Conservation (phyloP, 2,797 vertebrate genomes). For the Thripadectes ignobilis region DNA sequence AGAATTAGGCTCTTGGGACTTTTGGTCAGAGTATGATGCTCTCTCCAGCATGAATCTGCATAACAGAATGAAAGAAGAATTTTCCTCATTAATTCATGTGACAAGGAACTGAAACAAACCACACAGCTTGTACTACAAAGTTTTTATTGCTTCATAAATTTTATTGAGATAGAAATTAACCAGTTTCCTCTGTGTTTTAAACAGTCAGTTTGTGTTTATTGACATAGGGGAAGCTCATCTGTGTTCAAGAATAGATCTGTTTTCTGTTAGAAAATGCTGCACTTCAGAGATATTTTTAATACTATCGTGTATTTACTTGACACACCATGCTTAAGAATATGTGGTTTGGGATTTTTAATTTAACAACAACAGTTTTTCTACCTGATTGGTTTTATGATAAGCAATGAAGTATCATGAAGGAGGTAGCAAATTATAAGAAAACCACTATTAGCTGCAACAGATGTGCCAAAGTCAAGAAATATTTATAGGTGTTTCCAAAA, state of each 20-base stretch:
- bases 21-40: neutral
- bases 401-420: neutral
- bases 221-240: slow-evolving; percentile 4
- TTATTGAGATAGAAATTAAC: slow-evolving; percentile 58
- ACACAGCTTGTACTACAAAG: slow-evolving; percentile 19
- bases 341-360: slow-evolving; percentile 10
- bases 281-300: slow-evolving; percentile 8
- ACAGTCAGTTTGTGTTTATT: slow-evolving; percentile 16
- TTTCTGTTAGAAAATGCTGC: slow-evolving; percentile 18
- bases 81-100: slow-evolving; percentile 13
- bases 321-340: neutral
- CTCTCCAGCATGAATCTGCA: neutral
- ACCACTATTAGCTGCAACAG: neutral
- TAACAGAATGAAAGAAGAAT: neutral
- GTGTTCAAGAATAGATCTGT: neutral
- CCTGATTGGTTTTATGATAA: neutral
- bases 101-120: slow-evolving; percentile 45
- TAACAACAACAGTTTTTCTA: neutral
- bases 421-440: neutral
- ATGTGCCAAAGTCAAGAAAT: neutral
- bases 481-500: neutral
- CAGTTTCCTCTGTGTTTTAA: slow-evolving; percentile 43
- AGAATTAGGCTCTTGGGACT: neutral
- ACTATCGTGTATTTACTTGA: neutral
- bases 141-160: slow-evolving; percentile 62